Evolutionary conservation across 2,113 vertebrate species (phyloP).

Genomic region (Albula goreensis): DNA sequence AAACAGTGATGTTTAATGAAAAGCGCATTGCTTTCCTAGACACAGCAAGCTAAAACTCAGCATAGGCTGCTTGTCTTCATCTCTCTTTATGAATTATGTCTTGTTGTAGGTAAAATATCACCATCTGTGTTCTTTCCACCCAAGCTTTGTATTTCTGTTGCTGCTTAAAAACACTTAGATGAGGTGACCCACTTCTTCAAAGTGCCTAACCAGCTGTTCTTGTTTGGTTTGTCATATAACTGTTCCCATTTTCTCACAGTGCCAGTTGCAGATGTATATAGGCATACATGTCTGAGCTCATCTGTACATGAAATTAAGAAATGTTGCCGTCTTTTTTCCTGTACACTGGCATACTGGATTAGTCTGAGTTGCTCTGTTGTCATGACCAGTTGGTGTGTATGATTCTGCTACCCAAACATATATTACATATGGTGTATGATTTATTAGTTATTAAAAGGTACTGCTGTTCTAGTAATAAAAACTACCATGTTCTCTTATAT

Average conservation of each 20-base stretch:
- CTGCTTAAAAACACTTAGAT: background rate
- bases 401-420: too few species aligned
- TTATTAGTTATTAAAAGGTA: too few species aligned
- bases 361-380: too few species aligned
- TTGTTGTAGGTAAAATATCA: background rate
- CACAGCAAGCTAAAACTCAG: background rate
- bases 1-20: background rate
- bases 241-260: background rate
- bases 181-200: slow-evolving; percentile 10
- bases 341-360: background rate
- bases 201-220: slow-evolving; percentile 21
- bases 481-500: too few species aligned
- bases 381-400: too few species aligned
- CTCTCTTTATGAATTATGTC: background rate
- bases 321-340: background rate
- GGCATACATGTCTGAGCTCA: background rate
- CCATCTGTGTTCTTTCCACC: background rate
- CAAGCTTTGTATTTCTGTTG: background rate
- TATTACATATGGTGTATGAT: too few species aligned
- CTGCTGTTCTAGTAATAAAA: too few species aligned
- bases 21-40: background rate
- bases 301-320: background rate
- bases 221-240: background rate
- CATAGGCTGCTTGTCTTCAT: background rate
- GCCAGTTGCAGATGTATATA: background rate